A percentile compares a stretch with the other conserved stretches of the same genome.
Conservation (phyloP, 2,113 vertebrate genomes). For the Aspidoscelis tigris region DNA sequence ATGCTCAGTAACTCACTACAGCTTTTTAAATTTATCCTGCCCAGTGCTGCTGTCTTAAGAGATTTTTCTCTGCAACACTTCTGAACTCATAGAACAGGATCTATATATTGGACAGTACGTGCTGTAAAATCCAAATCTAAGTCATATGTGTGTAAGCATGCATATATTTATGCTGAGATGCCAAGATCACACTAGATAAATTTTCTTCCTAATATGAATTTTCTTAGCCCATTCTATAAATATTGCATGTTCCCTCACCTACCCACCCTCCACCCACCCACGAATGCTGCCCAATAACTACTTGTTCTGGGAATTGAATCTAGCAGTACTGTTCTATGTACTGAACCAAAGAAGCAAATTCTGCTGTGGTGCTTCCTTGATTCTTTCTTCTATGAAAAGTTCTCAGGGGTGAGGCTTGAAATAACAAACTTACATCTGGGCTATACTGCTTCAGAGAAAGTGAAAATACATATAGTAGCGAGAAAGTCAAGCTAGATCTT, state of each 20-base stretch:
- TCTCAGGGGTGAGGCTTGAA: background rate
- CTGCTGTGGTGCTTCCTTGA: background rate
- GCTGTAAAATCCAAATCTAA: background rate
- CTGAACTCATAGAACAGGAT: background rate
- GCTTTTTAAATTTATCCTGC: background rate
- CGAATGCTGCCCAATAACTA: background rate
- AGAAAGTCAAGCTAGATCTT: background rate
- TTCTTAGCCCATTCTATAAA: background rate
- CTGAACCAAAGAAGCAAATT: background rate
- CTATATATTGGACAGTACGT: background rate
- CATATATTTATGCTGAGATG: constrained; percentile 21
- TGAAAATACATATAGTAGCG: background rate
- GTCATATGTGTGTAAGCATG: background rate
- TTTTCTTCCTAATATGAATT: background rate
- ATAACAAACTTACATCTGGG: background rate
- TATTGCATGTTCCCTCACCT: background rate
- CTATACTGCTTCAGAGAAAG: background rate
- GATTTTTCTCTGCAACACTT: background rate
- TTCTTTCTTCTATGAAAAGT: background rate
- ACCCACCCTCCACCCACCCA: too few relatives aligned
- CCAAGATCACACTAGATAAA: background rate
- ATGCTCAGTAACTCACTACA: background rate
- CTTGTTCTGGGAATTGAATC: background rate
- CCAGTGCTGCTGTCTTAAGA: constrained; percentile 27
- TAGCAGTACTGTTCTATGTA: background rate